phyloP scores from a whole-genome alignment of 2,888 invertebrate species.

The Drosophila birchii region DNA sequence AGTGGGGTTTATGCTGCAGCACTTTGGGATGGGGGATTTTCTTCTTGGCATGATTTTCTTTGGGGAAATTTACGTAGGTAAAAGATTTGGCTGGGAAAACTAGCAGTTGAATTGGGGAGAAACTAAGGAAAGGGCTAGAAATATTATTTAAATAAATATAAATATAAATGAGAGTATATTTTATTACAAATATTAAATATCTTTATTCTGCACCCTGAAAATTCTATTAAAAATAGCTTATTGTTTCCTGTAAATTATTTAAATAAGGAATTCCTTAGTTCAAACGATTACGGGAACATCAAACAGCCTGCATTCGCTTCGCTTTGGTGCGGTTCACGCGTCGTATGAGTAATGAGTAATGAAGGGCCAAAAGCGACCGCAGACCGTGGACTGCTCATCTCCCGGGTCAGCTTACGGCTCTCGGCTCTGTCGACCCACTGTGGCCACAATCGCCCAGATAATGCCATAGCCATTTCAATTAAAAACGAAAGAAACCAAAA shows the following conservation, averaged over 20 bases:
- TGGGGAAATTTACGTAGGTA: neutral
- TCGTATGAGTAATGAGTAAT: conserved; percentile 75
- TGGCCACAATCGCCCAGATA: conserved; percentile 41
- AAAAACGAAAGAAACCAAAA: conserved; percentile 49
- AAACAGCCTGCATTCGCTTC: conserved; percentile 10
- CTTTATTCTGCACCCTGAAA: neutral
- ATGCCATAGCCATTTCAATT: conserved; percentile 62
- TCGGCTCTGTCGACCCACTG: conserved; percentile 8
- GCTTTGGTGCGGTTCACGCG: conserved; percentile 45
- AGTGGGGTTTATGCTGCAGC: conserved; percentile 27
- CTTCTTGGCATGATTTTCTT: neutral
- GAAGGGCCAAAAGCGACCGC: conserved; percentile 54
- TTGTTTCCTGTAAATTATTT: conserved; percentile 1
- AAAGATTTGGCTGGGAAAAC: neutral
- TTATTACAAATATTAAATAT: no score
- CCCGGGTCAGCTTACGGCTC: conserved; percentile 30
- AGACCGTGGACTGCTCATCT: conserved; percentile 50
- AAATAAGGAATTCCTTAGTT: conserved; percentile 1
- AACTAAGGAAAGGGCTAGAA: neutral
- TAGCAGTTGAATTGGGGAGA: neutral
- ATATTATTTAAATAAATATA: neutral
- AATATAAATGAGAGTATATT: neutral
- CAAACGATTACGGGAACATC: conserved; percentile 21
- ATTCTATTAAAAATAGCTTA: neutral
- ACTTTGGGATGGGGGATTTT: neutral